Evolutionary conservation across 1,140 invertebrate genomes (phyloP), one percentile per base, ranked within the genome.

Genomic region (Ceratitis capitata): DNA sequence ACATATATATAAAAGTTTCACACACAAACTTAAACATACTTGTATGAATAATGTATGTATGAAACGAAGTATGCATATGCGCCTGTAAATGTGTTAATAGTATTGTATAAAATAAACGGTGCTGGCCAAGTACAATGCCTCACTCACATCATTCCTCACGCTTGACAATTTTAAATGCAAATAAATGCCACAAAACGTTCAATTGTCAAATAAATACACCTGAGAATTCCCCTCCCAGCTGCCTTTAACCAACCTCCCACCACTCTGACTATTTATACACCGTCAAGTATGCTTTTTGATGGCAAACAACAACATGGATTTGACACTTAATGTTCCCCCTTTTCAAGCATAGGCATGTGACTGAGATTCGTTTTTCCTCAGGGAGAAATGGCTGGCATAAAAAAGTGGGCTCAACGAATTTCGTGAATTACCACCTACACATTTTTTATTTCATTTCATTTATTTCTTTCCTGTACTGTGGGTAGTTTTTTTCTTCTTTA

Each of bases 381-480:
- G 69, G 39, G 69, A 78, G 39, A n/a, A 78, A 78, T 69, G 61
- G 61, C 16, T 69, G 16, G 14, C 23, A 23, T 78, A 45, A 78
- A 47, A 78, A 78, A 78, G 39, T 78, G 56, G 56, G 56, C n/a
- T 7, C 3, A 61, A 61, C 78, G n/a, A 82, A 82, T 49, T 29
- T n/a, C 78, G 39, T 49, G 47, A 82, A 82, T 82, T 82, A 82
- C 78, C 42, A 82, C 78, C 74, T 82, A 49, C 78, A 58, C 83
- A 84, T 58, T 56, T 58, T 56, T 84, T 84, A 84, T 84, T 83
- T 53, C 47, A 53, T 53, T 53, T 53, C 51, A 83, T 83, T 83
- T 83, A 7, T 47, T n/a, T 84, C 45, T 78, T 78, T 78, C 26
- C n/a, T 26, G 56, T 26, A 61, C 56, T 61, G 56, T n/a, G 23